phyloP scores from a whole-genome alignment of 2,797 vertebrate genomes.

The Leucoraja ocellata region DNA sequence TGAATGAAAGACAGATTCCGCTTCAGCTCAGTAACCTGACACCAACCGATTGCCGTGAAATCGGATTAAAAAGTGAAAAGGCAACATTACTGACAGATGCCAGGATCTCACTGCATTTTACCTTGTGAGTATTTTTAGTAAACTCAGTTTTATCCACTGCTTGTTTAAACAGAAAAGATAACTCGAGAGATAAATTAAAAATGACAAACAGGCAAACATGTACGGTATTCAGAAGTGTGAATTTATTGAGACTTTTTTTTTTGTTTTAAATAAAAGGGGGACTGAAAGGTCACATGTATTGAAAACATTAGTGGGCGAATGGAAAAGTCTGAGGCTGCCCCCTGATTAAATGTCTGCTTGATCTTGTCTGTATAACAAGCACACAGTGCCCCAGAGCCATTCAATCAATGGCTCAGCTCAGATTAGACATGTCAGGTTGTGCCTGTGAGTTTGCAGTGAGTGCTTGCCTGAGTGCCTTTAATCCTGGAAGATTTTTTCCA shows the following conservation, averaged over 20 bases:
- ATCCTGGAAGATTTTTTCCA: constrained; percentile 62
- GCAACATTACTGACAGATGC: not conserved
- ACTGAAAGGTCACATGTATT: constrained; percentile 9
- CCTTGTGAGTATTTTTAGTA: not conserved
- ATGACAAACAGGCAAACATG: not conserved
- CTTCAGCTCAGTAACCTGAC: not conserved
- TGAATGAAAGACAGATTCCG: constrained; percentile 15
- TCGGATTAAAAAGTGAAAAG: not conserved
- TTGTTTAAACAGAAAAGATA: not conserved
- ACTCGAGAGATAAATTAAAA: not conserved
- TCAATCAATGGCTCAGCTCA: constrained; percentile 52
- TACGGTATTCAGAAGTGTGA: not conserved
- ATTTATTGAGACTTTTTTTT: not conserved
- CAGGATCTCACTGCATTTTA: not conserved
- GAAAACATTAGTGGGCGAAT: constrained; percentile 12
- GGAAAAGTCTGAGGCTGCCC: not conserved
- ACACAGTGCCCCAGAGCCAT: constrained; percentile 47
- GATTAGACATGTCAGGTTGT: constrained; percentile 65
- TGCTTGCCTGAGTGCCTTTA: constrained; percentile 58
- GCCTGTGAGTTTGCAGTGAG: constrained; percentile 57
- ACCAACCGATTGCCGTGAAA: not conserved
- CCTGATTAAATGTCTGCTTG: constrained; percentile 32
- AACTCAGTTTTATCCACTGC: not conserved
- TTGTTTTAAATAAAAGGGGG: not conserved
- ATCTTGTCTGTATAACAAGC: constrained; percentile 40